Evolutionary conservation across 2,797 vertebrate species (phyloP).

Genomic region (Diceros bicornis): DNA sequence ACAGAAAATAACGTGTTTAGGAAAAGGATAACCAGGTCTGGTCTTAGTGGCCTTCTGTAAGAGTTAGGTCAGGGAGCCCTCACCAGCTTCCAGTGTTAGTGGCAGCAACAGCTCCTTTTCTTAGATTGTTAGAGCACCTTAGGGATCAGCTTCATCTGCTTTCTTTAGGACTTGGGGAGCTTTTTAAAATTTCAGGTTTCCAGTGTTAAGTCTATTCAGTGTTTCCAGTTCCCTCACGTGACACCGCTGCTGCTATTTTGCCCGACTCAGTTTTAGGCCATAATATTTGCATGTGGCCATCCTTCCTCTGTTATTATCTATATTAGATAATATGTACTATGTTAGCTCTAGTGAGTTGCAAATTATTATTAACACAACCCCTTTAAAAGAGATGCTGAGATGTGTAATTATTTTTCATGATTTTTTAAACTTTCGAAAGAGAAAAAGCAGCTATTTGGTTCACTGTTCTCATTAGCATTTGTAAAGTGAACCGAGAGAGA

Average conservation of each 20-base stretch:
- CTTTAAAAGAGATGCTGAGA: slow-evolving; percentile 85
- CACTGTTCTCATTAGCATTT: slow-evolving; percentile 87
- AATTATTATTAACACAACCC: slow-evolving; percentile 76
- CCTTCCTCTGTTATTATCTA: background rate
- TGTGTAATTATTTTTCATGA: slow-evolving; percentile 87
- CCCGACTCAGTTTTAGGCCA: background rate
- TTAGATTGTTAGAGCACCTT: background rate
- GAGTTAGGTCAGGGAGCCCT: background rate
- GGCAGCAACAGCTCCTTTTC: background rate
- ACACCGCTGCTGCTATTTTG: slow-evolving; percentile 8
- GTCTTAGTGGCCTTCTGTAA: background rate
- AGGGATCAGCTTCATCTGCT: slow-evolving; percentile 46
- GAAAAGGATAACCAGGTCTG: background rate
- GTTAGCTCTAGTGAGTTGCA: slow-evolving; percentile 62
- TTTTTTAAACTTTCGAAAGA: slow-evolving; percentile 79
- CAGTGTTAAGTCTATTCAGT: slow-evolving; percentile 25
- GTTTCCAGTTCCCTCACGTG: background rate
- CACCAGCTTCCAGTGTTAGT: background rate
- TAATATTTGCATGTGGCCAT: background rate
- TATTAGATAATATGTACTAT: background rate
- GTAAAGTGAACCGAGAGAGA: slow-evolving; percentile 82
- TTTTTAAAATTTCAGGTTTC: slow-evolving; percentile 66
- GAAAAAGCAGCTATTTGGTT: slow-evolving; percentile 82
- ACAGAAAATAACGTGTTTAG: background rate
- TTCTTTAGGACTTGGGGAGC: slow-evolving; percentile 14